Base-by-base conservation (phyloP, 2,888 invertebrate species). In the Galeopsomyia nigrocyanea region DNA sequence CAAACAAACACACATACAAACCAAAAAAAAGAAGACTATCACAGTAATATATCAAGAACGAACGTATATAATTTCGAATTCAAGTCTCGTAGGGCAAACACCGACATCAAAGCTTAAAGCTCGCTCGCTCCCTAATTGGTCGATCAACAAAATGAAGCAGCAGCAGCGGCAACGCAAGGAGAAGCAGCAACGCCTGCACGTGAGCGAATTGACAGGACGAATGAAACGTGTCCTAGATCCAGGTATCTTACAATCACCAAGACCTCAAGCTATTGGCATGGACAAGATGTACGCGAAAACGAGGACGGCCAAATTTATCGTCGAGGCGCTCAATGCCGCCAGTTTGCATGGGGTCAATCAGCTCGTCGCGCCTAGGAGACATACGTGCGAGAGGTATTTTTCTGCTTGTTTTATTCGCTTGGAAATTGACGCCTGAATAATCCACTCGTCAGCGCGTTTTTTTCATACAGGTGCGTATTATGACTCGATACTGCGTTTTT, bases 321-420 rank as follows among this genome's bases (percentile, higher is more conserved):
- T 81, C 6, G 79, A 82, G 16, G 82, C 78, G 66, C 78, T 80
- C 0, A 79, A 77, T 57, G 74, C 75, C 0, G 77, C 81, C 10
- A 77, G 79, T 1, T 46, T 83, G 21, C 83, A 83, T 49, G 83
- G 83, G 0, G 58, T 83, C 0, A 83, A 82, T 61, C 83, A 83
- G 39, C 61, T 82, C 57, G 78, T 77, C 1, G 80, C 82, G 0
- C 81, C 81, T 0, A 76, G 77, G 57, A 78, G 82, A 71, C 83
- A 83, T 65, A 71, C 76, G 0, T 1, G 78, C n/a, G 83, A 83
- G 60, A 80, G 70, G 83, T 79, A 73, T 72, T 16, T 55, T 19
- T 21, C 31, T 14, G 13, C 31, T 31, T 31, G 31, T 3, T 31
- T 31, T 31, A 31, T 31, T 31, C 31, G 3, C 31, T 31, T 31